phyloP scores from a whole-genome alignment of 2,888 invertebrate genomes.

The Euspilapteryx auroguttella region DNA sequence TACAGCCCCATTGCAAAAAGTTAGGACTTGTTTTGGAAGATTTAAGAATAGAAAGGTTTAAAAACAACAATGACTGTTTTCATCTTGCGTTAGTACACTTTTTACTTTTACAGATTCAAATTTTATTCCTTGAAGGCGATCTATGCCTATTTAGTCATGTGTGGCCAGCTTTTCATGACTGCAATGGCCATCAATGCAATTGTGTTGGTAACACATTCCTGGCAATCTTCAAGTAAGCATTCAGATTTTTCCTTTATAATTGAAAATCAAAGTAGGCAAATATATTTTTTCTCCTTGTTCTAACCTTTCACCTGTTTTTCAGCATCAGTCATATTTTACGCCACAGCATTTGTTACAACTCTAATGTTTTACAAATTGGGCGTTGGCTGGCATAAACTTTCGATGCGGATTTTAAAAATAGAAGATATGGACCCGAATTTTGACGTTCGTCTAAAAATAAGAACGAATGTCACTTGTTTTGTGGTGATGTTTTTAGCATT shows the following conservation, averaged over 20 bases:
- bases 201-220: too few species aligned
- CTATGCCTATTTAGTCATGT: neutral
- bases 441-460: constrained; percentile 16
- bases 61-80: too few species aligned
- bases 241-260: too few species aligned
- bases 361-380: constrained; percentile 23
- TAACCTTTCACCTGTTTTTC: constrained; percentile 2
- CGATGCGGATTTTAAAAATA: constrained; percentile 17
- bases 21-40: too few species aligned
- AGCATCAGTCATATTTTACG: constrained; percentile 22
- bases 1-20: too few species aligned
- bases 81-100: too few species aligned
- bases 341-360: constrained; percentile 16
- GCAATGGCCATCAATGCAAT: neutral
- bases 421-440: constrained; percentile 21
- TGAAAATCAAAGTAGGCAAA: too few species aligned
- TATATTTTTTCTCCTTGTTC: neutral
- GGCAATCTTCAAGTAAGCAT: too few species aligned
- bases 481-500: constrained; percentile 18
- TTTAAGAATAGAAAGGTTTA: too few species aligned
- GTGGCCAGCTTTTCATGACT: neutral
- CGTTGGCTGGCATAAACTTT: constrained; percentile 24
- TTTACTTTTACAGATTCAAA: neutral
- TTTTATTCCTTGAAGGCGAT: neutral
- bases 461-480: constrained; percentile 18